Percentiles rank a stretch among this genome's conserved stretches.
Conservation (phyloP, 1,140 invertebrate species). For the Chymomyza costata region DNA sequence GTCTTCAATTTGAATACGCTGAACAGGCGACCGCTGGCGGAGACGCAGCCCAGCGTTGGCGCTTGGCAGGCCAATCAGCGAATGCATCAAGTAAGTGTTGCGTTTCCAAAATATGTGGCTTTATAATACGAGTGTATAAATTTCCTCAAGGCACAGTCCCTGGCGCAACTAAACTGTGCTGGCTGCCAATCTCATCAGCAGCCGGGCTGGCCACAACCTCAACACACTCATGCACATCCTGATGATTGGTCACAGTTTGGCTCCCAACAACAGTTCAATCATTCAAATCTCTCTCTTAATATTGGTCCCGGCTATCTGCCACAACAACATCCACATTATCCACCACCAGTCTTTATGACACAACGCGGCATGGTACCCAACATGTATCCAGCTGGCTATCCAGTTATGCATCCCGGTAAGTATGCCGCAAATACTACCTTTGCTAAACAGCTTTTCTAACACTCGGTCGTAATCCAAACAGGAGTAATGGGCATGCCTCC, state of each 20-base stretch:
- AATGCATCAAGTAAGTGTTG: constrained; percentile 60
- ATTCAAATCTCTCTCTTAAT: constrained; percentile 82
- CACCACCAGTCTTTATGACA: constrained; percentile 68
- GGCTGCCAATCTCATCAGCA: constrained; percentile 54
- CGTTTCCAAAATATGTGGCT: neutral
- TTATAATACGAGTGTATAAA: neutral
- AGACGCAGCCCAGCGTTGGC: constrained; percentile 30
- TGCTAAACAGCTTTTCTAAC: neutral
- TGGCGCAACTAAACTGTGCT: constrained; percentile 81
- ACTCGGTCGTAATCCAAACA: no score
- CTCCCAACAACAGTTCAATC: constrained; percentile 78
- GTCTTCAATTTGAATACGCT: constrained; percentile 77
- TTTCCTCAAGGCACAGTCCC: constrained; percentile 80
- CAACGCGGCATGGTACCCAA: constrained; percentile 57
- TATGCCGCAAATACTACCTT: neutral
- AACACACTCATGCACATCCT: constrained; percentile 62
- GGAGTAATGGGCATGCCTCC: constrained; percentile 66
- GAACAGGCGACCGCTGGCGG: constrained; percentile 41
- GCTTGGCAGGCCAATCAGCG: constrained; percentile 56
- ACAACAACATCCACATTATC: constrained; percentile 76
- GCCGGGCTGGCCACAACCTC: constrained; percentile 36
- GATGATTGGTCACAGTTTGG: constrained; percentile 76
- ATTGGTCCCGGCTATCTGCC: constrained; percentile 74
- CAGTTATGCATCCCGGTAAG: constrained; percentile 67
- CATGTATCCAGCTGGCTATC: constrained; percentile 63